Evolutionary conservation across 2,888 invertebrate species (phyloP), one percentile per base, ranked within the genome.

Genomic region (Trissoscelio sp.): DNA sequence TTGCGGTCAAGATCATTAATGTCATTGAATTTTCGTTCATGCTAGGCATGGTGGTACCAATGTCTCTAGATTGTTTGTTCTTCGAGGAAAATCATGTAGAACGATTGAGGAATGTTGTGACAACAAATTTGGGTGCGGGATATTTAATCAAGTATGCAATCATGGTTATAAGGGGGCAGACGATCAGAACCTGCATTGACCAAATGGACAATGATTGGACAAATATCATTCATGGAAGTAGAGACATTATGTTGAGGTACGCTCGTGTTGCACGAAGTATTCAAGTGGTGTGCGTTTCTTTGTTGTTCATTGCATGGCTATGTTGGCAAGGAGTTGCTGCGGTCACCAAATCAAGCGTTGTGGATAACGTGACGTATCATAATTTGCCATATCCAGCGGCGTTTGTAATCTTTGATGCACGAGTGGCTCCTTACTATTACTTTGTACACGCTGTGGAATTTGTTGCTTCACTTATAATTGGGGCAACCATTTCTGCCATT

Each of bases 331-430:
- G 20, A 22, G 31, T 55, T 28, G 55, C 34, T 7, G 16, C 16
- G 34, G 18, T 34, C 11, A 9, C 7, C 0, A 55, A 55, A 11
- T 1, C 34, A 4, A 11, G 1, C 16, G 16, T 34, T 9, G 12
- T 48, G 5, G 22, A 48, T 16, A 48, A 48, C n/a, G 48, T 48
- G 6, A 48, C 48, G 12, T 55, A 55, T 34, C 55, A 55, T 20
- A 55, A 31, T 55, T n/a, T 55, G 6, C 34, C 34, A 4, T 34
- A 34, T 34, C 55, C 34, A 7, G 31, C 34, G 9, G 3, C 34
- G 5, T 55, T 18, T 12, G 16, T 55, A 2, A n/a, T 55, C 16
- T 55, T 55, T 12, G 34, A 55, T 2, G 34, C 9, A 14, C 5
- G 34, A 0, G 34, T 55, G 9, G 16, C 4, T 3, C 55, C 55